Conservation (phyloP, 2,113 vertebrate species). For the Labrus mixtus region DNA sequence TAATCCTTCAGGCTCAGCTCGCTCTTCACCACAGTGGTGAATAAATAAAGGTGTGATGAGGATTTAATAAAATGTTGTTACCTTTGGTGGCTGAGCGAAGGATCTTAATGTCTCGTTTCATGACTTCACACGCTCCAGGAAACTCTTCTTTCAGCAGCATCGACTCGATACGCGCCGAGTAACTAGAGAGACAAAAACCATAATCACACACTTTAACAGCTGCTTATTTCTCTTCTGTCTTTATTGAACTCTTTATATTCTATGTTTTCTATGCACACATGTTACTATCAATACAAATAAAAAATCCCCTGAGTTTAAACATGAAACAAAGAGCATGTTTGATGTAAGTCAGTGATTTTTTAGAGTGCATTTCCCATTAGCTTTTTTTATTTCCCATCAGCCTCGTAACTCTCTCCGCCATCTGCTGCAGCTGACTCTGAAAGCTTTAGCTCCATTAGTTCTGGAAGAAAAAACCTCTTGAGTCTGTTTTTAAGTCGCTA, state of each 20-base stretch:
- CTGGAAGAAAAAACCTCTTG: background rate
- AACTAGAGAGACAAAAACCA: slow-evolving; percentile 77
- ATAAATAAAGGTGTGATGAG: no score
- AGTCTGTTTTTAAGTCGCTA: background rate
- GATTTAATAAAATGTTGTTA: slow-evolving; percentile 59
- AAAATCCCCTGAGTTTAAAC: background rate
- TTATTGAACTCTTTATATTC: no score
- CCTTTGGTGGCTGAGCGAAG: slow-evolving; percentile 88
- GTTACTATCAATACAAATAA: no score
- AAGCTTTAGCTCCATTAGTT: background rate
- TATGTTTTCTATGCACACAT: no score
- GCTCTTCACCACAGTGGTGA: no score
- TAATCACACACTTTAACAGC: no score
- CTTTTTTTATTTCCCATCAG: background rate
- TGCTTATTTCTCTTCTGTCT: background rate
- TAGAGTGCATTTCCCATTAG: background rate
- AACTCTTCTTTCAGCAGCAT: slow-evolving; percentile 95
- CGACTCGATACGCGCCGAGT: slow-evolving; percentile 89
- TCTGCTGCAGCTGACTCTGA: background rate
- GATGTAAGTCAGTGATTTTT: background rate
- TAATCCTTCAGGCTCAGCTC: no score
- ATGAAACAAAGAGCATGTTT: slow-evolving; percentile 1
- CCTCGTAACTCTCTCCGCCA: background rate
- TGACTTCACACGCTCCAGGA: slow-evolving; percentile 82
- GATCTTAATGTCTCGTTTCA: slow-evolving; percentile 85